Evolutionary conservation across 1,140 invertebrate species (phyloP), one percentile per base, ranked within the genome.

Genomic region (Sinella curviseta): DNA sequence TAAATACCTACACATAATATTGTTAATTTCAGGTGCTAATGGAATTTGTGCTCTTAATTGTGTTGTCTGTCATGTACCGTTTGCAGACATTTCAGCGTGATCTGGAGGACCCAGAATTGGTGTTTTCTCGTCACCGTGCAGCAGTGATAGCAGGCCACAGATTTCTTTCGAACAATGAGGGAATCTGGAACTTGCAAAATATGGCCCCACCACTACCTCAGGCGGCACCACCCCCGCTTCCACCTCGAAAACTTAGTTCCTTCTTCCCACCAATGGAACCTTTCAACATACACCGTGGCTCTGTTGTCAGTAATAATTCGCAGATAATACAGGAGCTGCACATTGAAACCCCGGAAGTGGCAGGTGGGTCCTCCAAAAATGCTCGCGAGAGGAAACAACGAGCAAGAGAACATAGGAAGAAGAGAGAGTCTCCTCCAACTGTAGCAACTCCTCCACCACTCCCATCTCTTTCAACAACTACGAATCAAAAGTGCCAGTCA

Each of bases 261-360:
- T 70, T 70, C 65, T 70, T 70, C 31, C 65, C 65, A 70, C 65
- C 65, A 31, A 70, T 70, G 65, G 65, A 70, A 70, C 26, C 65
- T n/a, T 8, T 65, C 3, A 16, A 16, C 16, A 4, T 26, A 12
- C 57, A n/a, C 24, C 8, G 26, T 12, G 26, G 4, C 3, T 65
- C 57, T 65, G 57, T n/a, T 8, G 26, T 65, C 24, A 48, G 39
- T 12, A 48, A 20, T 48, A 48, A 20, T 20, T 20, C 39, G 8
- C 39, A 48, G 39, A 12, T 48, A 12, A 48, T 48, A 48, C 8
- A 48, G 39, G 39, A 48, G n/a, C n/a, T n/a, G n/a, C n/a, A n/a
- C n/a, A n/a, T n/a, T n/a, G n/a, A n/a, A n/a, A n/a, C n/a, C n/a
- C n/a, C n/a, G n/a, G n/a, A n/a, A n/a, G n/a, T n/a, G n/a, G n/a